phyloP scores from a whole-genome alignment of 2,888 invertebrate genomes.

The Sturmia bella region DNA sequence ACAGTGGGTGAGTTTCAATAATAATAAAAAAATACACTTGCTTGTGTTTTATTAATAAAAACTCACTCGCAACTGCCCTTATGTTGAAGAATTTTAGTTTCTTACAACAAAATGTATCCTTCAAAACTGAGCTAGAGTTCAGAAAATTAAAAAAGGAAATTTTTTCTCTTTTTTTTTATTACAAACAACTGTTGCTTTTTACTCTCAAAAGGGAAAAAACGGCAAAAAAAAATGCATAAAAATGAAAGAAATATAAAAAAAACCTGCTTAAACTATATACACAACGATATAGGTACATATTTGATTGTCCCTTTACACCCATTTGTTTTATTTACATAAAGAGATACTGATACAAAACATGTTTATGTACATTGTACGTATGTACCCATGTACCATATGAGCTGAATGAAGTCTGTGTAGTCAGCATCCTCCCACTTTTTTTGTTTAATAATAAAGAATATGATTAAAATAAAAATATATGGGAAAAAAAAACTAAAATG shows the following conservation, averaged over 20 bases:
- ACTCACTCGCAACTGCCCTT: no score
- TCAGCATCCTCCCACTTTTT: slow-evolving; percentile 67
- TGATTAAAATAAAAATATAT: no score
- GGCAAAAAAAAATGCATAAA: background rate
- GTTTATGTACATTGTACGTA: slow-evolving; percentile 29
- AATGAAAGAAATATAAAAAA: background rate
- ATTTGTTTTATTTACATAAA: slow-evolving; percentile 23
- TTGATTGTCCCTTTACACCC: slow-evolving; percentile 25
- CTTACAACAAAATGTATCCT: background rate
- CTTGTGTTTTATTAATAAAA: no score
- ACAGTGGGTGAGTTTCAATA: slow-evolving; percentile 48
- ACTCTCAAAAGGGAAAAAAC: slow-evolving; percentile 8
- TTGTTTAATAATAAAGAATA: slow-evolving; percentile 11
- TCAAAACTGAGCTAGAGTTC: slow-evolving; percentile 29
- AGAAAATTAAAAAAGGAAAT: no score
- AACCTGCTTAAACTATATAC: background rate
- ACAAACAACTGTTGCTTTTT: slow-evolving; percentile 50
- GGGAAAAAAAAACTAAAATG: background rate
- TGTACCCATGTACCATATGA: no score
- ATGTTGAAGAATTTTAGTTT: background rate
- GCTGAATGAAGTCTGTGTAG: slow-evolving; percentile 26
- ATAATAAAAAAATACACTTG: no score
- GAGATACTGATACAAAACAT: slow-evolving; percentile 3
- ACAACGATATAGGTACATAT: background rate
- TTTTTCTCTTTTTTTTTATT: no score